Conservation (phyloP, 2,797 vertebrate species). For the Lepilemur ruficaudatus region DNA sequence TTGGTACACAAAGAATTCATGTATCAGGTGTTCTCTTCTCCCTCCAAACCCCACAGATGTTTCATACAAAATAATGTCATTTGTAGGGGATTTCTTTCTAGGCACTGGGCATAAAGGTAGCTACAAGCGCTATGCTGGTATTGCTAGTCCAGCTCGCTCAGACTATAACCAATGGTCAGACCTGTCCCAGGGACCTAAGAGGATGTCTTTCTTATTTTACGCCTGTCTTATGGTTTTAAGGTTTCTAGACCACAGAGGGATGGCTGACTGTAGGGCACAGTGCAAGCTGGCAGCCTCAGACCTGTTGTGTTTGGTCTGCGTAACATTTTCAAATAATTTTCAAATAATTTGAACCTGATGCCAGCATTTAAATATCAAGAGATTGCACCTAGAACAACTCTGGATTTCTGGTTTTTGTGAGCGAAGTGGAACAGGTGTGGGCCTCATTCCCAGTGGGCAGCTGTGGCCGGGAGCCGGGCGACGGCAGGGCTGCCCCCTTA, state of each 20-base stretch:
- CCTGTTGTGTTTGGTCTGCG: not conserved
- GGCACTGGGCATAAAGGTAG: constrained; percentile 29
- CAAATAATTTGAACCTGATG: not conserved
- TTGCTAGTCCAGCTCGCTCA: not conserved
- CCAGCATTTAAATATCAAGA: not conserved
- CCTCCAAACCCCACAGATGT: constrained; percentile 68
- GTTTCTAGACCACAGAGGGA: not conserved
- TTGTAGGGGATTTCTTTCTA: constrained; percentile 43
- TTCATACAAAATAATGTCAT: constrained; percentile 64
- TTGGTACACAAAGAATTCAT: constrained; percentile 66
- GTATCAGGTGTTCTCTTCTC: constrained; percentile 69
- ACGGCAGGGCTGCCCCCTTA: not conserved
- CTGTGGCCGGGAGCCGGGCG: not conserved
- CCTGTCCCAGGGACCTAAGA: constrained; percentile 6
- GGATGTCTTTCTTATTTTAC: not conserved
- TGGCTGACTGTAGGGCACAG: not conserved
- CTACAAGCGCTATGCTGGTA: not conserved
- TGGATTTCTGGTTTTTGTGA: not conserved
- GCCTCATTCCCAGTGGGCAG: not conserved
- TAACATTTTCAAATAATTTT: not conserved
- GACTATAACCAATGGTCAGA: not conserved
- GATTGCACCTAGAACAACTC: not conserved
- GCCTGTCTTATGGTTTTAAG: not conserved
- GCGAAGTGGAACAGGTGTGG: rapidly evolving
- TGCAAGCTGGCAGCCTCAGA: not conserved